These are phyloP conservation scores for Salarias fasciatus DNA, from an alignment of 2,797 vertebrate species.

Conservation along the genomic window DNA sequence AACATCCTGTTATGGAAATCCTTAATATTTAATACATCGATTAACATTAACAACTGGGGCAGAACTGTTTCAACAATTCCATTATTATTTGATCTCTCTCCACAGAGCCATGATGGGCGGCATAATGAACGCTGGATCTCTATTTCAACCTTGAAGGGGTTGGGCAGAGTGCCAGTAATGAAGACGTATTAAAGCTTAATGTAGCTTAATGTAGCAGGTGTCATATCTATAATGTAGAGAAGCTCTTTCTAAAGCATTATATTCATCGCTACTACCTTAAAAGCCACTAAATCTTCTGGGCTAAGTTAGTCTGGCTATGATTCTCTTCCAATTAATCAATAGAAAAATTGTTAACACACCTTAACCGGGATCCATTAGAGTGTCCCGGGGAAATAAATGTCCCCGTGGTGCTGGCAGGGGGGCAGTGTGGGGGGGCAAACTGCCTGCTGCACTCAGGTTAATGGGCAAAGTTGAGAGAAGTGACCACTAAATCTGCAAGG, in stretches of 20 bases:
- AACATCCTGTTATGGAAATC: slow-evolving; percentile 81
- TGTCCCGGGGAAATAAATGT: slow-evolving; percentile 93
- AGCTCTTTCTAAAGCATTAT: slow-evolving; percentile 99
- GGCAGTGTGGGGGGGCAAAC: slow-evolving; percentile 64
- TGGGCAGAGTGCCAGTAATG: slow-evolving; percentile 98
- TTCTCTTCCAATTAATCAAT: slow-evolving; percentile 95
- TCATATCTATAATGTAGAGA: slow-evolving; percentile 99
- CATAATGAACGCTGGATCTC: slow-evolving; percentile 90
- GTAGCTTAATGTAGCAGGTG: slow-evolving; percentile 99
- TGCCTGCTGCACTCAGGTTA: slow-evolving; percentile 86
- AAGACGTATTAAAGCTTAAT: slow-evolving; percentile 99
- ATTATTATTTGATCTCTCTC: slow-evolving; percentile 86
- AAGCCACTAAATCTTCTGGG: slow-evolving; percentile 97
- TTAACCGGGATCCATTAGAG: slow-evolving; percentile 98
- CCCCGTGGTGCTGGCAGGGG: slow-evolving; percentile 77
- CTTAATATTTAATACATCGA: slow-evolving; percentile 87
- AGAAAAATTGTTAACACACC: slow-evolving; percentile 99
- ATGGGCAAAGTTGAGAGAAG: slow-evolving; percentile 86
- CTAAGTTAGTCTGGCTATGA: slow-evolving; percentile 92
- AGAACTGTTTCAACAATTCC: slow-evolving; percentile 82
- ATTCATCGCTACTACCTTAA: slow-evolving; percentile 99
- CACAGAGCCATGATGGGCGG: slow-evolving; percentile 77
- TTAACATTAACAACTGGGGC: slow-evolving; percentile 83
- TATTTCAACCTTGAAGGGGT: slow-evolving; percentile 97
- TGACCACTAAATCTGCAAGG: slow-evolving; percentile 86